phyloP scores from a whole-genome alignment of 2,797 vertebrate species.

The Margarornis squamiger region DNA sequence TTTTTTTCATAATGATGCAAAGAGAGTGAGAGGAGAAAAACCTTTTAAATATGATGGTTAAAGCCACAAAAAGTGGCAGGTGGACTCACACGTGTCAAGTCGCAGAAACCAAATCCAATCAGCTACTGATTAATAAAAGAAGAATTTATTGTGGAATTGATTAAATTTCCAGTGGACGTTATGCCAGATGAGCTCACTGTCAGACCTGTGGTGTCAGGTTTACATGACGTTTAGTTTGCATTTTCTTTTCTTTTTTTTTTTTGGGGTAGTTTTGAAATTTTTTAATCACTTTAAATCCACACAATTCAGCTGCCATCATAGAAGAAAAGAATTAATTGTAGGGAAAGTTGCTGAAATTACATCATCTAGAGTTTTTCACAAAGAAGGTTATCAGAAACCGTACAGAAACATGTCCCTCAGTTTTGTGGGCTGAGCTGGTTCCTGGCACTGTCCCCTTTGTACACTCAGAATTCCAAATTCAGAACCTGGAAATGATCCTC shows the following conservation, averaged over 20 bases:
- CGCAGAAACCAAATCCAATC: not conserved
- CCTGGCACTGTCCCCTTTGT: not conserved
- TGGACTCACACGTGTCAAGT: not conserved
- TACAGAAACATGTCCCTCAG: not conserved
- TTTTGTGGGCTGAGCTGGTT: not conserved
- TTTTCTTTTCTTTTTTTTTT: not conserved
- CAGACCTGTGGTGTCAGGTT: not conserved
- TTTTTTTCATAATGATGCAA: not conserved
- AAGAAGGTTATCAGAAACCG: not conserved
- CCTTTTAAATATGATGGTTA: not conserved
- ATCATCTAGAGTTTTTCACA: not conserved
- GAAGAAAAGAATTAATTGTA: not conserved
- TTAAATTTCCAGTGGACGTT: not conserved
- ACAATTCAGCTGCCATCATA: not conserved
- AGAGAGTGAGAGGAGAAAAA: not conserved
- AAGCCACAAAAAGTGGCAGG: slow-evolving; percentile 12
- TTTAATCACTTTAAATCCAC: not conserved
- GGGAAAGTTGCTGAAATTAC: not conserved
- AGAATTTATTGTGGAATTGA: not conserved
- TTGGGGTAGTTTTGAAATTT: not conserved
- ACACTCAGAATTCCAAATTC: not conserved
- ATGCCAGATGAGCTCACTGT: not conserved
- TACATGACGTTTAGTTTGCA: not conserved
- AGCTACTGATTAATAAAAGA: slow-evolving; percentile 11
- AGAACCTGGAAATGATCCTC: not conserved